A percentile compares a stretch with the other conserved stretches of the same genome.
phyloP scores from a whole-genome alignment of 2,888 invertebrate species.

The Cephalotes varians region DNA sequence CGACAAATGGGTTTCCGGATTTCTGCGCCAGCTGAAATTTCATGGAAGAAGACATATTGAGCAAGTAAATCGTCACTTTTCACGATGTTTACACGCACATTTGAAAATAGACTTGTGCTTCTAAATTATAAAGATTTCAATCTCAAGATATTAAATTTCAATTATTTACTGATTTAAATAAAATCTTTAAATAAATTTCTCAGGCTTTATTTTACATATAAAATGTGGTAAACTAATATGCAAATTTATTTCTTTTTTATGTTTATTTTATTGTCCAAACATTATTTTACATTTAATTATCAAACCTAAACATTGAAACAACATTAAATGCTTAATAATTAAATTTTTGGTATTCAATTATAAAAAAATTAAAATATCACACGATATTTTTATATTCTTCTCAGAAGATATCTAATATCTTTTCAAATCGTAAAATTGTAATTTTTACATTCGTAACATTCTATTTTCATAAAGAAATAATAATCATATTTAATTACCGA shows the following conservation, averaged over 20 bases:
- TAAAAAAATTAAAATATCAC: background rate
- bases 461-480: background rate
- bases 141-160: background rate
- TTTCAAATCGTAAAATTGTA: background rate
- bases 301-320: background rate
- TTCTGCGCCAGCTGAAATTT: conserved; percentile 5
- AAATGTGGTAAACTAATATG: too few species aligned
- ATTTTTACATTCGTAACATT: background rate
- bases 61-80: background rate
- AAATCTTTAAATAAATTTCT: too few species aligned
- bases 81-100: background rate
- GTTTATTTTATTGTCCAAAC: background rate
- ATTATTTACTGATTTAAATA: background rate
- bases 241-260: too few species aligned
- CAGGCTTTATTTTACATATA: too few species aligned
- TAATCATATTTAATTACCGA: background rate
- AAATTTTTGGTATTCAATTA: background rate
- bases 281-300: background rate
- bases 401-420: background rate
- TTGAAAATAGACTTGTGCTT: background rate
- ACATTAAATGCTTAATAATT: background rate
- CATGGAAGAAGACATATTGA: conserved; percentile 2
- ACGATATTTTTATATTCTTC: background rate
- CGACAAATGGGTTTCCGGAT: conserved; percentile 11
- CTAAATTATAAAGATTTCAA: background rate